Conservation (phyloP, 2,888 invertebrate genomes). For the Lasioglossum morio region DNA sequence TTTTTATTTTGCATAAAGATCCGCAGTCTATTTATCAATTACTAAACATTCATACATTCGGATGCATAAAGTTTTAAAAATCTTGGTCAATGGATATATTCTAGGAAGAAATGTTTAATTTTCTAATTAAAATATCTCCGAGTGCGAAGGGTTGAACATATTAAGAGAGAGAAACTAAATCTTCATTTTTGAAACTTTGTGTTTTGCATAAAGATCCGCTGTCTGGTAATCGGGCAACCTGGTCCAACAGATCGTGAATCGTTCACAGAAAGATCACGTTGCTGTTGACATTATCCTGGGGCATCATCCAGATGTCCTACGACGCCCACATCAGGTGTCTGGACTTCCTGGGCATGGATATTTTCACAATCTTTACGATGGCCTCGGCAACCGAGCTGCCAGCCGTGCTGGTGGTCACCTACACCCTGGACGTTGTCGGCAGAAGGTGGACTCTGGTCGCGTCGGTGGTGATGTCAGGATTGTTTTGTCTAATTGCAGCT, state of each 20-base stretch:
- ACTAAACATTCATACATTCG: too few species aligned
- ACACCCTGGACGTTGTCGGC: slow-evolving; percentile 91
- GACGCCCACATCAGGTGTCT: slow-evolving; percentile 94
- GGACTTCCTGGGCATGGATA: slow-evolving; percentile 90
- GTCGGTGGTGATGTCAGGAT: slow-evolving; percentile 28
- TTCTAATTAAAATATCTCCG: too few species aligned
- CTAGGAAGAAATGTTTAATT: too few species aligned
- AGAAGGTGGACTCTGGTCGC: slow-evolving; percentile 87
- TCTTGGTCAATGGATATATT: too few species aligned
- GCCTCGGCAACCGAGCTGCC: slow-evolving; percentile 93
- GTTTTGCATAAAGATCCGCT: too few species aligned
- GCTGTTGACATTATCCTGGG: slow-evolving; percentile 84
- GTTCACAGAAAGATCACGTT: slow-evolving; percentile 57
- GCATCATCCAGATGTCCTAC: slow-evolving; percentile 92
- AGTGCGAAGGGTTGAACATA: too few species aligned
- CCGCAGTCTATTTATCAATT: too few species aligned
- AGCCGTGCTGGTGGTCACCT: slow-evolving; percentile 90
- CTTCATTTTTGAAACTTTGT: too few species aligned
- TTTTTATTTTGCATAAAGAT: too few species aligned
- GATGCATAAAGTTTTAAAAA: too few species aligned
- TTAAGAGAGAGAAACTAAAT: too few species aligned
- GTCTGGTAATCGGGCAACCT: not conserved
- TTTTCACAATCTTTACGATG: slow-evolving; percentile 92
- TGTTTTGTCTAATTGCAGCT: slow-evolving; percentile 41
- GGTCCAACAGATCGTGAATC: not conserved